Evolutionary conservation across 64 coral and sea anemone genomes (phyloP).

Genomic region (Montipora sp.): DNA sequence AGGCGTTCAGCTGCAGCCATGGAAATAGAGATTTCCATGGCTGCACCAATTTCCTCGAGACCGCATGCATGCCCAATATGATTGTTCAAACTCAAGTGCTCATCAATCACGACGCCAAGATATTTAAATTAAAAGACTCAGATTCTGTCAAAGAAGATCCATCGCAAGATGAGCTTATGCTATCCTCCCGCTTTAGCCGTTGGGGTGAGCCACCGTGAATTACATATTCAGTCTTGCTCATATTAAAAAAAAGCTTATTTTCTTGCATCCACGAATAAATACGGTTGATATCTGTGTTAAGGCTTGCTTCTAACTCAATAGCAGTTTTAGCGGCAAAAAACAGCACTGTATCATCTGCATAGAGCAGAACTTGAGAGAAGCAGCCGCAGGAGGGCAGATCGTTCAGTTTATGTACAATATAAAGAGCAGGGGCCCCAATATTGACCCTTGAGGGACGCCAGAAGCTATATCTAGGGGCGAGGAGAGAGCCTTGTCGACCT

Average conservation of each 20-base stretch:
- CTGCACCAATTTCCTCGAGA: background rate
- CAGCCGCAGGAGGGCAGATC: background rate
- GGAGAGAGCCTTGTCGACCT: constrained; percentile 9
- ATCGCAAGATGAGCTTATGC: background rate
- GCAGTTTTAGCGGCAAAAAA: background rate
- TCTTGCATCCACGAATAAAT: background rate
- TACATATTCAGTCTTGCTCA: constrained; percentile 1
- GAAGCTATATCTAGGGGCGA: background rate
- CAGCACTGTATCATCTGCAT: background rate
- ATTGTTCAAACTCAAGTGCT: constrained; percentile 18
- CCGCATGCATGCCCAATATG: background rate
- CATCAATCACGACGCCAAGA: background rate
- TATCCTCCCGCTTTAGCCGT: background rate
- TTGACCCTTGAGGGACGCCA: constrained; percentile 47
- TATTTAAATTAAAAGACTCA: background rate
- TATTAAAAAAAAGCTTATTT: background rate
- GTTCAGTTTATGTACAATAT: constrained; percentile 11
- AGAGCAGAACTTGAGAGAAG: background rate
- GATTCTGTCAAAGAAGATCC: background rate
- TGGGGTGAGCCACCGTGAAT: background rate
- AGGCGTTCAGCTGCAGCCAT: constrained; percentile 6
- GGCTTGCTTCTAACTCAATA: constrained; percentile 12
- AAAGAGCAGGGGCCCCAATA: constrained; percentile 47
- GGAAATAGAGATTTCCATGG: background rate
- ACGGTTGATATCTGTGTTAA: background rate